phyloP scores from a whole-genome alignment of 2,888 invertebrate genomes.

The Herminia tarsipennalis region DNA sequence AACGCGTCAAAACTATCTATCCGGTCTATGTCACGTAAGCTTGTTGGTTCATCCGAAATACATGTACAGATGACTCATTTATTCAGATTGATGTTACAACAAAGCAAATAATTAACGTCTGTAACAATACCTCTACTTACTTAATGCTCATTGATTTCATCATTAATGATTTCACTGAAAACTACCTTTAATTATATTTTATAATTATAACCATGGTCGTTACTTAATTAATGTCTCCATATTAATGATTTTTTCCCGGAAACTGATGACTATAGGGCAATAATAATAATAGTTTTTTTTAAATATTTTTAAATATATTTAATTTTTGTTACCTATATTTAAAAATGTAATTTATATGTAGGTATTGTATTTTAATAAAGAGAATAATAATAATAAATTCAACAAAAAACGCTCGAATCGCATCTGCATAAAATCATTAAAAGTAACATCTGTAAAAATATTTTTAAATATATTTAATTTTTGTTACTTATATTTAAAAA shows the following conservation, averaged over 20 bases:
- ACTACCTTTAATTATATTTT: background rate
- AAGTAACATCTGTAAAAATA: conserved; percentile 11
- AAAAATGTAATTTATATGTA: too few relatives aligned
- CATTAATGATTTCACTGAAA: conserved; percentile 9
- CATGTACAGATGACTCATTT: conserved; percentile 27
- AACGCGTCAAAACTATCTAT: conserved; percentile 8
- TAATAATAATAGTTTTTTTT: too few relatives aligned
- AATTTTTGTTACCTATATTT: too few relatives aligned
- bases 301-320: too few relatives aligned
- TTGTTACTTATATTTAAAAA: too few relatives aligned
- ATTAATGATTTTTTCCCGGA: background rate
- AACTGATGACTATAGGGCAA: too few relatives aligned
- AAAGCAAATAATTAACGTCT: conserved; percentile 26
- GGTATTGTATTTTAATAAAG: background rate
- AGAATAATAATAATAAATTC: background rate
- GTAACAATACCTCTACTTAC: conserved; percentile 13
- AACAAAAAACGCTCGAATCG: too few relatives aligned
- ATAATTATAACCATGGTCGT: background rate
- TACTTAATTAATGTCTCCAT: conserved; percentile 9
- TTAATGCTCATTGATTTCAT: conserved; percentile 16
- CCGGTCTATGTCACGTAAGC: conserved; percentile 41
- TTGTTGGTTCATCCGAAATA: conserved; percentile 12
- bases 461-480: too few relatives aligned
- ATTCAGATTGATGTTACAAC: conserved; percentile 9
- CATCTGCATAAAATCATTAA: too few relatives aligned